Conservation (phyloP, 2,888 invertebrate genomes). For the Tiliacea citrago region DNA sequence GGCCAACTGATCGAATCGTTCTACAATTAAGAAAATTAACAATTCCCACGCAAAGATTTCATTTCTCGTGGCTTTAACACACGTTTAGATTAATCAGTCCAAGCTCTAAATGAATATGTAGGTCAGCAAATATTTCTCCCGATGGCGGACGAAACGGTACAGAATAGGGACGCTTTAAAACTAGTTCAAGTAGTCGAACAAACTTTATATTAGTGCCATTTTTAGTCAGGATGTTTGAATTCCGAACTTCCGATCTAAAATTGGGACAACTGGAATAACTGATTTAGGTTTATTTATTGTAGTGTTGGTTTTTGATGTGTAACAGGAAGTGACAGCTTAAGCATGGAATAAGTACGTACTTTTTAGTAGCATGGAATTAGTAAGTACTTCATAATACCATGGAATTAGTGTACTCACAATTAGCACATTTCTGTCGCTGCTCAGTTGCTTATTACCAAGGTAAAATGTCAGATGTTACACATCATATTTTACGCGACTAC, state of each 20-base stretch:
- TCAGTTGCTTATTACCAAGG: too few relatives aligned
- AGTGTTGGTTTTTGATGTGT: neutral
- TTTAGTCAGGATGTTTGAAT: slow-evolving; percentile 28
- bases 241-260: slow-evolving; percentile 17
- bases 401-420: too few relatives aligned
- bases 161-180: slow-evolving; percentile 38
- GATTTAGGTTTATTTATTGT: slow-evolving; percentile 3
- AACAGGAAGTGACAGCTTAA: too few relatives aligned
- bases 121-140: slow-evolving; percentile 50
- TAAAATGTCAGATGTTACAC: too few relatives aligned
- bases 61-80: slow-evolving; percentile 7
- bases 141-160: slow-evolving; percentile 18
- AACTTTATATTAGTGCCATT: slow-evolving; percentile 33
- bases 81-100: neutral
- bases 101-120: slow-evolving; percentile 19
- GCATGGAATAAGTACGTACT: too few relatives aligned
- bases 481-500: too few relatives aligned
- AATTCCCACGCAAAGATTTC: slow-evolving; percentile 15
- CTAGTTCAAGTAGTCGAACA: slow-evolving; percentile 29
- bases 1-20: slow-evolving; percentile 36
- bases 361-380: too few relatives aligned
- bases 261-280: slow-evolving; percentile 12
- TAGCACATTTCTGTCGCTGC: too few relatives aligned
- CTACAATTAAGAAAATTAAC: slow-evolving; percentile 42
- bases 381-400: too few relatives aligned